phyloP scores from a whole-genome alignment of 2,888 invertebrate species.

The Troides aeacus region DNA sequence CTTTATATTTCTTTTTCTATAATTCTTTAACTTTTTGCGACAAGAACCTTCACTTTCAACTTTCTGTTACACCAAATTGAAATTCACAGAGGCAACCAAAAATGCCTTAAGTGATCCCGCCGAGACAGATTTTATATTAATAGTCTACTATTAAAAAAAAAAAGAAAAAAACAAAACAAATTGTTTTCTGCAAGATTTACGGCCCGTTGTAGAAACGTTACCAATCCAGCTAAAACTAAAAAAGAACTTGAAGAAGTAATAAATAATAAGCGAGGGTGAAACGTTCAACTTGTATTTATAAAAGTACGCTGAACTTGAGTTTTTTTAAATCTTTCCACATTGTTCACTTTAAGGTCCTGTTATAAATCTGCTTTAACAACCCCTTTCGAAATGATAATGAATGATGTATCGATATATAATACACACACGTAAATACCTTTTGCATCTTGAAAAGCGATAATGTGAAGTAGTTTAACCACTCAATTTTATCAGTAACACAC shows the following conservation, averaged over 20 bases:
- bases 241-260: constrained; percentile 26
- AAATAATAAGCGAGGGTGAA: constrained; percentile 24
- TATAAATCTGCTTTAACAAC: not conserved
- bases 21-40: constrained; percentile 3
- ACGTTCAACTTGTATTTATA: constrained; percentile 17
- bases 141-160: constrained; percentile 26
- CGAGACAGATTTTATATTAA: constrained; percentile 30
- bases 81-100: constrained; percentile 28
- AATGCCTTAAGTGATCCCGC: constrained; percentile 27
- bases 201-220: constrained; percentile 18
- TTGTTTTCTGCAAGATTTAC: constrained; percentile 29
- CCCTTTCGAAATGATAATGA: no score
- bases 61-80: constrained; percentile 21
- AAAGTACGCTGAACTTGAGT: constrained; percentile 18
- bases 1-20: constrained; percentile 3
- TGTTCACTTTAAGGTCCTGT: not conserved
- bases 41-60: not conserved
- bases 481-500: no score
- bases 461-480: no score
- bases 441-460: no score
- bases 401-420: no score
- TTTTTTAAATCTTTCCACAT: constrained; percentile 1
- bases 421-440: no score
- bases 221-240: constrained; percentile 20
- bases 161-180: constrained; percentile 23